phyloP scores from a whole-genome alignment of 2,888 invertebrate genomes.

The Macrophya annulata region DNA sequence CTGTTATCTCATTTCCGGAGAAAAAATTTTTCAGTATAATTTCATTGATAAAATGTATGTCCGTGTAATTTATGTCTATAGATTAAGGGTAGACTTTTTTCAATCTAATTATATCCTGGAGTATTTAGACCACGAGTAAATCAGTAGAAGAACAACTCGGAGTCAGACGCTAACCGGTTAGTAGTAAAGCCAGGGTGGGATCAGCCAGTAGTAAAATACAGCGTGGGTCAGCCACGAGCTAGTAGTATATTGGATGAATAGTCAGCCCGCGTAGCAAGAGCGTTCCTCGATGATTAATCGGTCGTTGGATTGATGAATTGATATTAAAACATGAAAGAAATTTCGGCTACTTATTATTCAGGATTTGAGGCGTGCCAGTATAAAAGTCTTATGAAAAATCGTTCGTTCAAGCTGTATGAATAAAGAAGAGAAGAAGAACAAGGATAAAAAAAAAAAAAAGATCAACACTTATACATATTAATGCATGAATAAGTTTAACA shows the following conservation, averaged over 20 bases:
- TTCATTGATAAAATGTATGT: background rate
- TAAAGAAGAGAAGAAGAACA: too few species aligned
- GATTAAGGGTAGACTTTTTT: background rate
- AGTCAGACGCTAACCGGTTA: background rate
- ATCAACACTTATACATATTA: background rate
- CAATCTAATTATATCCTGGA: background rate
- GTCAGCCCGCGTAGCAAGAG: conserved; percentile 34
- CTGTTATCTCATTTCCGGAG: background rate
- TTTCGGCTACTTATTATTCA: conserved; percentile 7
- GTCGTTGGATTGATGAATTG: conserved; percentile 22
- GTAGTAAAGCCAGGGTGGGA: conserved; percentile 20
- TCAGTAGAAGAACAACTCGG: background rate
- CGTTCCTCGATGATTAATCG: background rate
- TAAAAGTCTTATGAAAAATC: background rate
- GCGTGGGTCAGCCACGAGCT: conserved; percentile 31
- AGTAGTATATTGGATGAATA: background rate
- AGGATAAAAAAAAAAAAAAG: background rate
- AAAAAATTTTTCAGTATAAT: background rate
- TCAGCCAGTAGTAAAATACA: conserved; percentile 41
- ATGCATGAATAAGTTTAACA: conserved; percentile 9
- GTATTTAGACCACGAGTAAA: background rate
- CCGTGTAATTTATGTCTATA: background rate
- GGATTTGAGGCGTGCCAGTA: background rate
- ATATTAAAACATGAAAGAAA: background rate
- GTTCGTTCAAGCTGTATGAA: background rate